Conservation (phyloP, 2,888 invertebrate genomes). For the Lasioglossum pauxillum region DNA sequence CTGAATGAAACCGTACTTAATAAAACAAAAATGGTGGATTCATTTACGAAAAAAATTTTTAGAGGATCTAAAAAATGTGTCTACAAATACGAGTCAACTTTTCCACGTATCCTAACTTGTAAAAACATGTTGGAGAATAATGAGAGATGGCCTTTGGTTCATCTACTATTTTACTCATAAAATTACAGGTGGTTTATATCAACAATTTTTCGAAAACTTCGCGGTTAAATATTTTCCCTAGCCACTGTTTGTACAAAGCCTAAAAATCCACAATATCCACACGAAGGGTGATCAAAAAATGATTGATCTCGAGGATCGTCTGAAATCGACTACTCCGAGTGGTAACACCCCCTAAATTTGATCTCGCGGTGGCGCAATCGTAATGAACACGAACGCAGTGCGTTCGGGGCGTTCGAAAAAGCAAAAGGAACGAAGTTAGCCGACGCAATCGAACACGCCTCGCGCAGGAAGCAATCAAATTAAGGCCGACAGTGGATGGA, state of each 20-base stretch:
- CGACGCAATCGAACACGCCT: slow-evolving; percentile 47
- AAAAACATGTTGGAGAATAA: background rate
- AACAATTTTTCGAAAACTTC: background rate
- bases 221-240: background rate
- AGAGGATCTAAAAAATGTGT: background rate
- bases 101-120: too few relatives aligned
- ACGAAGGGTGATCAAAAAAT: background rate
- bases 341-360: background rate
- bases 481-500: slow-evolving; percentile 23
- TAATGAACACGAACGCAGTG: slow-evolving; percentile 30
- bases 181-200: background rate
- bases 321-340: background rate
- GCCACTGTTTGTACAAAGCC: too few relatives aligned
- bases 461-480: slow-evolving; percentile 46
- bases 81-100: too few relatives aligned
- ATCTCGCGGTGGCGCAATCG: background rate
- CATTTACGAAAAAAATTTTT: background rate
- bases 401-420: slow-evolving; percentile 11
- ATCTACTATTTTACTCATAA: background rate
- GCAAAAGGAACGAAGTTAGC: slow-evolving; percentile 42
- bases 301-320: background rate
- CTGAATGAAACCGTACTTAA: background rate
- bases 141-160: background rate
- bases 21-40: background rate
- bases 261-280: background rate